A percentile compares a stretch with the other conserved stretches of the same genome.
These are phyloP conservation scores for Tapera naevia DNA, from an alignment of 2,797 vertebrate genomes.

Conservation along the genomic window DNA sequence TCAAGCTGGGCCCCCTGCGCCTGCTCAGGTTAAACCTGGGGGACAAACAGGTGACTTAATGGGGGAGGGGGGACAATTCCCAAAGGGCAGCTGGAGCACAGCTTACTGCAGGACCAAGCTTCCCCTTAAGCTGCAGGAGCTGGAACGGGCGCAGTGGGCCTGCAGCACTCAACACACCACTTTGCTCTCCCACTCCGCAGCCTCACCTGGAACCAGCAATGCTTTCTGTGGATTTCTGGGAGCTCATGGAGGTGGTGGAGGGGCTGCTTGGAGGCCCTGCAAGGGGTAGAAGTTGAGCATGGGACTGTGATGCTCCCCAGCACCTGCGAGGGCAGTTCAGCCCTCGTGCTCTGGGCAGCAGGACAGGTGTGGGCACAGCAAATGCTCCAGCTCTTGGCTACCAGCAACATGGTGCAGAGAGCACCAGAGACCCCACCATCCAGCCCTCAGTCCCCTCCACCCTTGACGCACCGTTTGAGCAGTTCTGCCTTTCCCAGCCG, in stretches of 20 bases:
- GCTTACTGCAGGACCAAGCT: not conserved
- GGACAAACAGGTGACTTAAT: not conserved
- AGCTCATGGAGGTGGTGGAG: conserved; percentile 68
- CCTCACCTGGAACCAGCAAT: conserved; percentile 84
- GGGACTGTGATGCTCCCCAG: not conserved
- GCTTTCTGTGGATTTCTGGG: conserved; percentile 86
- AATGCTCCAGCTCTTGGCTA: not conserved
- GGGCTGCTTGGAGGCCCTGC: conserved; percentile 53
- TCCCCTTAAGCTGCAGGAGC: accelerated
- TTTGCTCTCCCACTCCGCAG: not conserved
- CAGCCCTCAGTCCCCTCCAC: not conserved
- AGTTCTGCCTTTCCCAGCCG: conserved; percentile 73
- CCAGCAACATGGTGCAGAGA: not conserved
- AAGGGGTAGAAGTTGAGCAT: not conserved
- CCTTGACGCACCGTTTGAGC: conserved; percentile 19
- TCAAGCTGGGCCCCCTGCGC: conserved; percentile 69
- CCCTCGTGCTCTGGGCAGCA: accelerated
- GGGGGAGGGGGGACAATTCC: not conserved
- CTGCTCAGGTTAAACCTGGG: conserved; percentile 84
- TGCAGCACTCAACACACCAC: accelerated
- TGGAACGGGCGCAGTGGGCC: not conserved
- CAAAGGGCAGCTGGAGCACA: not conserved
- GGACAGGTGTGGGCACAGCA: not conserved
- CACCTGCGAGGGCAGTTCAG: not conserved
- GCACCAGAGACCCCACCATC: too few relatives aligned